Percentiles rank a stretch among this genome's conserved stretches.
phyloP scores from a whole-genome alignment of 2,888 invertebrate genomes.

The Hyposoter dolosus region DNA sequence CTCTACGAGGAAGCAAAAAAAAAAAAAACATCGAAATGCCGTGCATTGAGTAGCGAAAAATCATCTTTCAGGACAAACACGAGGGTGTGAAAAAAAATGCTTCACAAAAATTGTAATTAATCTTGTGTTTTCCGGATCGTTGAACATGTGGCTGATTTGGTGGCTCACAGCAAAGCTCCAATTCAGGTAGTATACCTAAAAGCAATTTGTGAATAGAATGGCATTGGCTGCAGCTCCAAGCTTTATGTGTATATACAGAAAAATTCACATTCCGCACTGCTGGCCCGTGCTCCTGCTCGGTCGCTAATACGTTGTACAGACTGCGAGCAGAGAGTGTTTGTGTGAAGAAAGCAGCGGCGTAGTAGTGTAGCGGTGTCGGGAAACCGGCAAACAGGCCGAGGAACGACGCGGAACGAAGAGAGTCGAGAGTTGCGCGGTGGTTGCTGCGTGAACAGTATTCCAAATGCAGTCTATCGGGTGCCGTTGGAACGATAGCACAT shows the following conservation, averaged over 20 bases:
- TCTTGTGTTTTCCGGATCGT: too few relatives aligned
- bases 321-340: background rate
- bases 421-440: slow-evolving; percentile 71
- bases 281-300: background rate
- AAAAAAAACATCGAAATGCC: too few relatives aligned
- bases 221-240: slow-evolving; percentile 30
- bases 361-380: slow-evolving; percentile 15
- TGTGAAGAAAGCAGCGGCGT: background rate
- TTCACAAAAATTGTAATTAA: too few relatives aligned
- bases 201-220: slow-evolving; percentile 37
- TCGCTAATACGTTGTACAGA: background rate
- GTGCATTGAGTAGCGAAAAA: too few relatives aligned
- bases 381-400: slow-evolving; percentile 61
- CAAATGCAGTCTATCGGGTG: slow-evolving; percentile 78
- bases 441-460: slow-evolving; percentile 76
- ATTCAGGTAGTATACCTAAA: background rate
- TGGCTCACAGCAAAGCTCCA: too few relatives aligned
- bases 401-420: slow-evolving; percentile 63
- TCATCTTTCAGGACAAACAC: too few relatives aligned
- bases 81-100: too few relatives aligned
- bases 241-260: background rate
- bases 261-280: slow-evolving; percentile 26
- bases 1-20: too few relatives aligned
- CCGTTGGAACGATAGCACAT: slow-evolving; percentile 76
- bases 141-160: too few relatives aligned